Percentiles rank a stretch among this genome's conserved stretches.
Conservation (phyloP, 2,113 vertebrate species). For the Ceyx margarethae region DNA sequence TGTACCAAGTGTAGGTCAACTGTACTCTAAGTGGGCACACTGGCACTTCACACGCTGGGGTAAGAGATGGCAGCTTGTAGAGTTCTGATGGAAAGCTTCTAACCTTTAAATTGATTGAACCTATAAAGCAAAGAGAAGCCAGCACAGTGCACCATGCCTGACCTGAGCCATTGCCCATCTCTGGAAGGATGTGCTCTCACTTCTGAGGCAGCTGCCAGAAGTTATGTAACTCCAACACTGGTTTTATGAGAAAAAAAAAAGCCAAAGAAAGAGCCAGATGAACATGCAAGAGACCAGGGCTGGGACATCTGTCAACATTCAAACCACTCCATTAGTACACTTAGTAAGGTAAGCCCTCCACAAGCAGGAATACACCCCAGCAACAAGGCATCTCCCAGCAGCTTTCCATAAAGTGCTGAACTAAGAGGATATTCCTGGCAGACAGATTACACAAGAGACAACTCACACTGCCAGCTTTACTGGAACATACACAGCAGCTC, state of each 20-base stretch:
- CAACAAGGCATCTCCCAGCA: not conserved
- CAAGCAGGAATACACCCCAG: not conserved
- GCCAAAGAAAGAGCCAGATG: not conserved
- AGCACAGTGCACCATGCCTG: not conserved
- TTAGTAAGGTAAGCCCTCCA: not conserved
- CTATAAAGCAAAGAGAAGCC: not conserved
- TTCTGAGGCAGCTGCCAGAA: not conserved
- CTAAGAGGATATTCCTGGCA: conserved; percentile 28
- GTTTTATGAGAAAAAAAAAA: not conserved
- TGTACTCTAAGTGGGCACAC: not conserved
- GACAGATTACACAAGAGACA: conserved; percentile 37
- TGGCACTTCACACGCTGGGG: not conserved
- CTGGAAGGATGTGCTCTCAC: not conserved
- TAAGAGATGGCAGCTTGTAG: not conserved
- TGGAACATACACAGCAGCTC: conserved; percentile 25
- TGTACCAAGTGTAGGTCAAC: not conserved
- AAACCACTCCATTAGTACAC: not conserved
- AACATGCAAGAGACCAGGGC: not conserved
- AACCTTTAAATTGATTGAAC: accelerated
- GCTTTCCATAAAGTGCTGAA: not conserved
- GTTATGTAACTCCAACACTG: not conserved
- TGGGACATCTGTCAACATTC: not conserved
- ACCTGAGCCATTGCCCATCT: not conserved
- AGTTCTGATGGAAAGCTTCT: not conserved
- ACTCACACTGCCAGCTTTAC: conserved; percentile 1